Conservation (phyloP, 1,140 invertebrate genomes). For the Saccostrea cuccullata region DNA sequence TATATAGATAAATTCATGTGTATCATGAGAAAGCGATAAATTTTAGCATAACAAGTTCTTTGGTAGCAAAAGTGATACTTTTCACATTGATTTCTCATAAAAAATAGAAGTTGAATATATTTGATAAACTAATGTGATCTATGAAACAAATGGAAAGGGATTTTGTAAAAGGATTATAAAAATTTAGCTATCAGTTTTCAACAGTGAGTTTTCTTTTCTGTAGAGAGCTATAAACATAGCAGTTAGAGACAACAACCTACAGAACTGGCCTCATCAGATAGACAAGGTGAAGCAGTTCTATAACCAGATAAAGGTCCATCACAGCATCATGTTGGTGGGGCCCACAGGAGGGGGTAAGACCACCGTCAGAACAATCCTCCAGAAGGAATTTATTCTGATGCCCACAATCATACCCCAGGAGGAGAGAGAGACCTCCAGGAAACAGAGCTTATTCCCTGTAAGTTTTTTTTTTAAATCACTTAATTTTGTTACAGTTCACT, state of each 20-base stretch:
- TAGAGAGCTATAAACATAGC: constrained; percentile 77
- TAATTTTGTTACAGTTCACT: no score
- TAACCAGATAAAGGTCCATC: constrained; percentile 77
- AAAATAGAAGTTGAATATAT: no score
- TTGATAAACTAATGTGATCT: no score
- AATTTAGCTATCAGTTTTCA: no score
- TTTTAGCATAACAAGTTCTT: no score
- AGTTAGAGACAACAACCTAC: constrained; percentile 72
- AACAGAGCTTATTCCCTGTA: constrained; percentile 41
- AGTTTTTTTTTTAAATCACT: background rate
- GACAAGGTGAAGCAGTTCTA: constrained; percentile 78
- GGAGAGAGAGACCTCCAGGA: constrained; percentile 54
- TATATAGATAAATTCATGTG: no score
- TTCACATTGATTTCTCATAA: no score
- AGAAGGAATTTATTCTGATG: constrained; percentile 75
- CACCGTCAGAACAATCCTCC: constrained; percentile 78
- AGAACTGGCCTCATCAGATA: constrained; percentile 75
- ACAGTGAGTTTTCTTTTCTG: constrained; percentile 45
- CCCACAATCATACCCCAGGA: constrained; percentile 70
- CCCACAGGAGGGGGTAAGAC: constrained; percentile 80
- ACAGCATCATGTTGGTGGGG: constrained; percentile 80
- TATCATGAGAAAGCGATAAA: no score
- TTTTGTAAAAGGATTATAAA: no score
- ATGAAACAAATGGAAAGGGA: no score
- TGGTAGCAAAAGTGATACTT: no score